phyloP scores from a whole-genome alignment of 1,140 invertebrate genomes.

The Sweltsa coloradensis region DNA sequence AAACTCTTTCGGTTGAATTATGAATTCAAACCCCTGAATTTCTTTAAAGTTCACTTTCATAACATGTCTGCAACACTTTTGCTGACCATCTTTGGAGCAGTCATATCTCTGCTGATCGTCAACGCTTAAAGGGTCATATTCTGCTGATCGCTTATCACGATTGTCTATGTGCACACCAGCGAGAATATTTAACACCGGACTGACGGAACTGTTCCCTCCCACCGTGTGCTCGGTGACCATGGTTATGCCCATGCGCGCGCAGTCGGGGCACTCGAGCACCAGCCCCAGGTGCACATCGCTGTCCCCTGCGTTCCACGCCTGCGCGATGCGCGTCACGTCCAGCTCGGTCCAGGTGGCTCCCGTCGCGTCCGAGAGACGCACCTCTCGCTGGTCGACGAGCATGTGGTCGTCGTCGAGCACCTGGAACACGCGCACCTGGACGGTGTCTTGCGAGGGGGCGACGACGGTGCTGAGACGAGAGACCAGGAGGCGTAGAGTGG shows the following conservation, averaged over 20 bases:
- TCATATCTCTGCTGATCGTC: conserved; percentile 32
- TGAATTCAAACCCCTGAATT: conserved; percentile 53
- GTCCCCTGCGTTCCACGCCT: conserved; percentile 32
- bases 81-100: conserved; percentile 35
- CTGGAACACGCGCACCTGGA: conserved; percentile 10
- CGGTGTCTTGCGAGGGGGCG: background rate
- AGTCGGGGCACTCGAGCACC: conserved; percentile 35
- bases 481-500: conserved; percentile 22
- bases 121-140: conserved; percentile 11
- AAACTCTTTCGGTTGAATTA: conserved; percentile 54
- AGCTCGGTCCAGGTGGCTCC: conserved; percentile 37
- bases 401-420: conserved; percentile 15
- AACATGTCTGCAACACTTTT: conserved; percentile 51
- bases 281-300: conserved; percentile 33
- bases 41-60: conserved; percentile 52
- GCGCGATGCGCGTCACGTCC: conserved; percentile 36
- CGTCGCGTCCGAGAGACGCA: background rate
- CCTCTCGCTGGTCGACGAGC: conserved; percentile 7
- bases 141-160: conserved; percentile 8
- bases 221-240: conserved; percentile 20
- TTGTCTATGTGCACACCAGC: conserved; percentile 8
- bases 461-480: background rate
- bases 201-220: conserved; percentile 24
- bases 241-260: conserved; percentile 13
- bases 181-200: conserved; percentile 35